phyloP scores from a whole-genome alignment of 2,113 vertebrate genomes.

The Hippolais icterina region DNA sequence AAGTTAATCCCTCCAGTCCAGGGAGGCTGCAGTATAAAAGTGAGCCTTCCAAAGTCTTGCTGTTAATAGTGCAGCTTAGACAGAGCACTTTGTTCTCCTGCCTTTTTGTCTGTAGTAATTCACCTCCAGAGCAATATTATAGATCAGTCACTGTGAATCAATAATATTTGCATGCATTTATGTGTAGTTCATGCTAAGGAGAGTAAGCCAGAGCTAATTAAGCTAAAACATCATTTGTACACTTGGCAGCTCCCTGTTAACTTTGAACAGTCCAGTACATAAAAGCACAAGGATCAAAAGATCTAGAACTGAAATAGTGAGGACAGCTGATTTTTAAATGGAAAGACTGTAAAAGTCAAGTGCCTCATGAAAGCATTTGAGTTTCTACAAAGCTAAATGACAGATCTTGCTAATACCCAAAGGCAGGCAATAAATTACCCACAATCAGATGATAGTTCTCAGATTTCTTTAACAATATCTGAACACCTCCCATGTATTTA shows the following conservation, averaged over 20 bases:
- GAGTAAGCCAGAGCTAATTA: conserved; percentile 48
- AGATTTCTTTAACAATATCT: not conserved
- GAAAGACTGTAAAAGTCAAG: conserved; percentile 41
- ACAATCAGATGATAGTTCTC: not conserved
- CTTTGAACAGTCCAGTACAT: conserved; percentile 45
- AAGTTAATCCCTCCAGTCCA: not conserved
- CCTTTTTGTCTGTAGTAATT: conserved; percentile 41
- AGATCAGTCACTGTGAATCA: conserved; percentile 53
- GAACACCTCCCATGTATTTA: conserved; percentile 20
- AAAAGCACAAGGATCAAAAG: conserved; percentile 59
- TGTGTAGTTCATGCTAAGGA: conserved; percentile 38
- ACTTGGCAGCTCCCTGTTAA: conserved; percentile 44
- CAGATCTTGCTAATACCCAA: conserved; percentile 28
- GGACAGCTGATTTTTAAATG: conserved; percentile 37
- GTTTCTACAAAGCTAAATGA: conserved; percentile 27
- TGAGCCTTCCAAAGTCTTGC: not conserved
- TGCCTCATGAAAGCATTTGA: conserved; percentile 43
- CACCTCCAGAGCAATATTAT: conserved; percentile 31
- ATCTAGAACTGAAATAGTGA: conserved; percentile 33
- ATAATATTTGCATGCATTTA: conserved; percentile 63
- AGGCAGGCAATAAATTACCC: conserved; percentile 33
- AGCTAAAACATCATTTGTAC: conserved; percentile 46
- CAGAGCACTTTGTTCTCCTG: conserved; percentile 2
- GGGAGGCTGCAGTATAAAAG: not conserved
- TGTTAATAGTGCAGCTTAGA: conserved; percentile 6